Conservation (phyloP, 2,888 invertebrate genomes). For the Lepetodrilus schrolli region DNA sequence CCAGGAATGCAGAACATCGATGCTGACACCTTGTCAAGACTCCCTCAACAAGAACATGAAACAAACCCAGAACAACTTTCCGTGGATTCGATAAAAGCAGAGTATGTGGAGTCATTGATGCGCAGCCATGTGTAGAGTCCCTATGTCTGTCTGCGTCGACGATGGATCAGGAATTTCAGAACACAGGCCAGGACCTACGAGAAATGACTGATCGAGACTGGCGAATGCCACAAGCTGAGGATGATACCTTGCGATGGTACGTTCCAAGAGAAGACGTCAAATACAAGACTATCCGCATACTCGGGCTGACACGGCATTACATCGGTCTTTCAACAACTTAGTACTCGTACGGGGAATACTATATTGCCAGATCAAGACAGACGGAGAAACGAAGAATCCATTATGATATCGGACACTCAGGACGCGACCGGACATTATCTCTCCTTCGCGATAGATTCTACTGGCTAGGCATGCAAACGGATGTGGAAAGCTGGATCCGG, state of each 20-base stretch:
- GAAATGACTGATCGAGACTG: background rate
- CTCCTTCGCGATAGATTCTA: conserved; percentile 31
- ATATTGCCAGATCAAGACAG: background rate
- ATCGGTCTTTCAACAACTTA: background rate
- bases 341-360: too few relatives aligned
- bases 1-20: too few relatives aligned
- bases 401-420: too few relatives aligned
- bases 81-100: background rate
- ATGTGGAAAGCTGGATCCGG: conserved; percentile 30
- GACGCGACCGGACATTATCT: too few relatives aligned
- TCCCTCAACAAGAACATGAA: background rate
- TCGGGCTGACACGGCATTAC: background rate
- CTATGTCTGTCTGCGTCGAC: background rate
- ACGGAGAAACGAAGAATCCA: background rate
- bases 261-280: background rate
- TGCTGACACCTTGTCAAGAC: too few relatives aligned
- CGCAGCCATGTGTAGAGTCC: background rate
- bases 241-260: background rate
- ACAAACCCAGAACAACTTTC: background rate
- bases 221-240: background rate
- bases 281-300: background rate
- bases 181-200: background rate
- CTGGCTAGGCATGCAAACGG: conserved; percentile 31
- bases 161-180: background rate
- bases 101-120: background rate